phyloP scores from a whole-genome alignment of 1,140 invertebrate species.

The Drosophila willistoni region DNA sequence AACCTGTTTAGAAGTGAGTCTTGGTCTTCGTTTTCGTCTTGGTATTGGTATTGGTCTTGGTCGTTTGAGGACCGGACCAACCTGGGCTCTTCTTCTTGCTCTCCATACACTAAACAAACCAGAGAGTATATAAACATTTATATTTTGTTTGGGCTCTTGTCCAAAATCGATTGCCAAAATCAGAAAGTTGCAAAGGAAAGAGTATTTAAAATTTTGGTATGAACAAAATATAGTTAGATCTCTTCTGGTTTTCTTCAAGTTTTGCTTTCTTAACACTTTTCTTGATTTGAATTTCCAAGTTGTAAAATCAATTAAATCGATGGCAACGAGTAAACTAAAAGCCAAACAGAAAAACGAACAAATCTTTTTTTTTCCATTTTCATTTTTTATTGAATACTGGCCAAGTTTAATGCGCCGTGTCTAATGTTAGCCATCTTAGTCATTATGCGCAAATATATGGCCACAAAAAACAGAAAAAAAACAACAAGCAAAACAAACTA shows the following conservation, averaged over 20 bases:
- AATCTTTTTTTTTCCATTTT: slow-evolving; percentile 52
- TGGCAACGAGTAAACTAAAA: slow-evolving; percentile 21
- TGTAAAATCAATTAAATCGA: slow-evolving; percentile 72
- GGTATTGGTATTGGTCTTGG: too few relatives aligned
- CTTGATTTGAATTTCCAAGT: slow-evolving; percentile 69
- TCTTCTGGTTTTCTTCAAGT: slow-evolving; percentile 24
- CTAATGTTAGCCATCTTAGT: slow-evolving; percentile 73
- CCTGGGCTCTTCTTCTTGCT: background rate
- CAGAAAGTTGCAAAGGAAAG: background rate
- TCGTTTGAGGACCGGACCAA: slow-evolving; percentile 3
- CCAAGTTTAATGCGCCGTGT: slow-evolving; percentile 70
- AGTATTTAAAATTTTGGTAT: background rate
- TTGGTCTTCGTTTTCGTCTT: background rate
- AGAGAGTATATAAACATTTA: background rate
- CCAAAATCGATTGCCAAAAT: background rate
- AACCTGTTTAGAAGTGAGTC: slow-evolving; percentile 59
- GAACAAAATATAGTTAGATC: background rate
- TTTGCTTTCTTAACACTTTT: slow-evolving; percentile 73
- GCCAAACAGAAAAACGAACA: slow-evolving; percentile 26
- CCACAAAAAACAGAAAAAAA: background rate
- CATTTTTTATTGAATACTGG: slow-evolving; percentile 18
- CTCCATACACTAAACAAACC: background rate
- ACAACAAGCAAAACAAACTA: slow-evolving; percentile 2
- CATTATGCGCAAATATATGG: slow-evolving; percentile 74
- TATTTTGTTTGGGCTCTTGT: background rate